Conservation (phyloP, 2,797 vertebrate species). For the Limosa lapponica region DNA sequence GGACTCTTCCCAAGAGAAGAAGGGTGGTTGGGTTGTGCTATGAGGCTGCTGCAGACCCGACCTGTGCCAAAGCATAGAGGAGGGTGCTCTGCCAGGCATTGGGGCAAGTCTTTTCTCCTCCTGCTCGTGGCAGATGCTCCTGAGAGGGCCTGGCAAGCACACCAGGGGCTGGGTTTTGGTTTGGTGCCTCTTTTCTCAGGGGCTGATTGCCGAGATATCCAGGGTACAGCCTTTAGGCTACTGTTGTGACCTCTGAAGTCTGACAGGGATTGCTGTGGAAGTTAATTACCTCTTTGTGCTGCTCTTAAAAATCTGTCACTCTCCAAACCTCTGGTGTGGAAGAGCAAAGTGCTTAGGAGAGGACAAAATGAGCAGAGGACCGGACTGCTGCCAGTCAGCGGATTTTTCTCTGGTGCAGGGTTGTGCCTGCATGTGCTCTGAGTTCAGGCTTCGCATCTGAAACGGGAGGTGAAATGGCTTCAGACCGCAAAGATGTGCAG, state of each 20-base stretch:
- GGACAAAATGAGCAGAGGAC: background rate
- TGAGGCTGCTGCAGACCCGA: background rate
- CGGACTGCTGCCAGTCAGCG: background rate
- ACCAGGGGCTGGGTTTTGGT: background rate
- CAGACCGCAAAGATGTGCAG: background rate
- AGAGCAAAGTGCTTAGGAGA: conserved; percentile 7
- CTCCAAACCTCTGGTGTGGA: background rate
- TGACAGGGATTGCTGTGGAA: background rate
- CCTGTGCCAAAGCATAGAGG: background rate
- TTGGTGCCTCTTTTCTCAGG: background rate
- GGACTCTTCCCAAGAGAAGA: background rate
- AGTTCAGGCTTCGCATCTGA: background rate
- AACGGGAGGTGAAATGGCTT: background rate
- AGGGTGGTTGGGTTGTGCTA: background rate
- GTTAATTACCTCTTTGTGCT: background rate
- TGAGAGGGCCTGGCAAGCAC: background rate
- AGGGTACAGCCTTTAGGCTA: background rate
- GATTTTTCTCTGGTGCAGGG: background rate
- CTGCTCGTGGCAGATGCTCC: background rate
- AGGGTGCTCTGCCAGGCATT: background rate
- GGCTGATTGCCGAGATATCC: background rate
- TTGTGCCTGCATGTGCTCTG: accelerated
- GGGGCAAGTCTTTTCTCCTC: background rate
- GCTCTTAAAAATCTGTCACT: background rate
- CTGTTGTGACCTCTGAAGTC: background rate